Percentiles rank a stretch among this genome's conserved stretches.
Evolutionary conservation across 53 echinoderm and acorn worm genomes (phyloP).

Genomic region (Patiria pectinifera): DNA sequence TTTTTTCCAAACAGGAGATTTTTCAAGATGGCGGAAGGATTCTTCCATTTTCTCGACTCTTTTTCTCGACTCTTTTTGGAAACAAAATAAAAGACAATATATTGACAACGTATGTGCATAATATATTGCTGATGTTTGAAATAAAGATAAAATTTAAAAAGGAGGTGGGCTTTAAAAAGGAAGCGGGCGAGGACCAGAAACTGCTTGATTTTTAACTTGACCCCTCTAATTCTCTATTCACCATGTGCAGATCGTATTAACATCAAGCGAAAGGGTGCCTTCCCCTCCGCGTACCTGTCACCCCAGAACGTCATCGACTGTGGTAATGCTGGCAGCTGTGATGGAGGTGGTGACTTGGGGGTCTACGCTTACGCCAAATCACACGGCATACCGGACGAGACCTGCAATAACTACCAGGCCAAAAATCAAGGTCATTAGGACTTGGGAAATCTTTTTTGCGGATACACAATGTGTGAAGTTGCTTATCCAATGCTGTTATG

Average conservation of each 20-base stretch:
- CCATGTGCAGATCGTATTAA: slow-evolving; percentile 83
- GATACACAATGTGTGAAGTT: too few relatives aligned
- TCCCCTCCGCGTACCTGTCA: slow-evolving; percentile 87
- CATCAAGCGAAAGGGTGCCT: slow-evolving; percentile 82
- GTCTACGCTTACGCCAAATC: slow-evolving; percentile 82
- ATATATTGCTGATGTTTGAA: too few relatives aligned
- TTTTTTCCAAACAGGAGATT: too few relatives aligned
- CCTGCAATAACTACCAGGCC: slow-evolving; percentile 95
- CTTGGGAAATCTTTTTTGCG: background rate
- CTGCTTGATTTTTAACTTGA: background rate
- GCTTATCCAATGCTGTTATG: too few relatives aligned
- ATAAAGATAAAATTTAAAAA: too few relatives aligned
- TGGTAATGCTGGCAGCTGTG: slow-evolving; percentile 84
- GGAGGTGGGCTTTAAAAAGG: too few relatives aligned
- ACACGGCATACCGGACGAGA: slow-evolving; percentile 89
- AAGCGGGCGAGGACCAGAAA: too few relatives aligned
- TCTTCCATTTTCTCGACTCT: too few relatives aligned
- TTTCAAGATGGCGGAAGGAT: too few relatives aligned
- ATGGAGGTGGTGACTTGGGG: slow-evolving; percentile 81
- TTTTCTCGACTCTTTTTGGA: too few relatives aligned
- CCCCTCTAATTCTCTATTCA: background rate
- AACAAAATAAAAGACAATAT: too few relatives aligned
- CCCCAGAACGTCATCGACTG: slow-evolving; percentile 96
- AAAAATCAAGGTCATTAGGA: slow-evolving; percentile 74
- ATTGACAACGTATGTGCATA: too few relatives aligned